These are phyloP conservation scores for Pseudomyrmex gracilis DNA, from an alignment of 1,140 invertebrate species.

Conservation along the genomic window DNA sequence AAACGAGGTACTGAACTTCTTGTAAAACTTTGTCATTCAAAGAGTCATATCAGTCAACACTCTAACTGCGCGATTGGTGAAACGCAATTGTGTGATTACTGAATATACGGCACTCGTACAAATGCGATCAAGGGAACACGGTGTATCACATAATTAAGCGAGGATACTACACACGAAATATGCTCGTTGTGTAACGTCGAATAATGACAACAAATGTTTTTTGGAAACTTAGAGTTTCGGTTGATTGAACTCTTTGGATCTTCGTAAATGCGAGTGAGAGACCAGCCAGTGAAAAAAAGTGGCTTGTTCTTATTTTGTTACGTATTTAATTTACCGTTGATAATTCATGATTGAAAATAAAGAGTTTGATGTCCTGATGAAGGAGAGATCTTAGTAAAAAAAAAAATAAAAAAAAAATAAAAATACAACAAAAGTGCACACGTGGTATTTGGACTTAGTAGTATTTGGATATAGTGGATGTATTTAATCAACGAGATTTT, in stretches of 20 bases:
- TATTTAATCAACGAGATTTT: slow-evolving; percentile 55
- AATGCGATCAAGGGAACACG: slow-evolving; percentile 20
- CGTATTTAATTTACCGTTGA: slow-evolving; percentile 74
- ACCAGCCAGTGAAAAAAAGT: slow-evolving; percentile 60
- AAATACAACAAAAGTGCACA: slow-evolving; percentile 37
- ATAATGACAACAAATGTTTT: neutral
- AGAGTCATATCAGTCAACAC: slow-evolving; percentile 78
- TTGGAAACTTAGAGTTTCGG: slow-evolving; percentile 74
- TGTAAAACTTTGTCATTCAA: slow-evolving; percentile 72
- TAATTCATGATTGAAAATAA: slow-evolving; percentile 72
- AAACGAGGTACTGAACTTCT: slow-evolving; percentile 74
- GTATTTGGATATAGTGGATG: slow-evolving; percentile 40
- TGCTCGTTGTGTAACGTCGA: too few relatives aligned
- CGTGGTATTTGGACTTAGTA: slow-evolving; percentile 10
- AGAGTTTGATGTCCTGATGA: slow-evolving; percentile 70
- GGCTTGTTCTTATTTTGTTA: slow-evolving; percentile 76
- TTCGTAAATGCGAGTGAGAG: slow-evolving; percentile 68
- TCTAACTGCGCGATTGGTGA: slow-evolving; percentile 68
- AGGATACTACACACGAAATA: neutral
- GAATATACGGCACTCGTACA: slow-evolving; percentile 34
- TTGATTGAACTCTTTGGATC: slow-evolving; percentile 74
- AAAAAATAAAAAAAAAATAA: neutral
- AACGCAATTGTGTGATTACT: slow-evolving; percentile 45
- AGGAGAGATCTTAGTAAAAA: slow-evolving; percentile 68
- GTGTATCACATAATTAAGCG: slow-evolving; percentile 19